Evolutionary conservation across 2,797 vertebrate genomes (phyloP), one percentile per base, ranked within the genome.

Genomic region (Neopelma chrysocephalum): DNA sequence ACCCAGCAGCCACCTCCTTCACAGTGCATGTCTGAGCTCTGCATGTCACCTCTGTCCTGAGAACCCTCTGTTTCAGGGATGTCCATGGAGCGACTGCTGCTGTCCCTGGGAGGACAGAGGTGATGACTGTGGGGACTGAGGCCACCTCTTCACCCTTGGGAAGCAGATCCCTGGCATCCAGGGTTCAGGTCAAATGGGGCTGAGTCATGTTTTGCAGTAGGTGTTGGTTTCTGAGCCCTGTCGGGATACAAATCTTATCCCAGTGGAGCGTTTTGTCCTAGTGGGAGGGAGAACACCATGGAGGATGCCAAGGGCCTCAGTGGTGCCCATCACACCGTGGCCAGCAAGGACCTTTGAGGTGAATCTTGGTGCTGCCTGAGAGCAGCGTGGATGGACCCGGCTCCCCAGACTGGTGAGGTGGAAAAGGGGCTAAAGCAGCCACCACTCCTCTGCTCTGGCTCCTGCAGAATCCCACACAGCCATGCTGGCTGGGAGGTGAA

Each of bases 1-100:
- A 23, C 38, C 40, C 82, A 60, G 65, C 61, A 81, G 61, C 1
- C 5, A 77, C 56, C 45, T 82, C 23, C 62, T 36, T 27, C 8
- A 0, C 17, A 3, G 58, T n/a, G 36, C 53, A 0, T 3, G 11
- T 1, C 58, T 1, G 1, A 53, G 68, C 79, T 31, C 36, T 38
- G 57, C 7, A 0, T 17, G 32, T 23, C 1, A 1, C 47, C 64
- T n/a, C 65, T 36, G 48, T 0, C 0, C 76, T 58, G 68, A 36
- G 60, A 34, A n/a, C 17, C 1, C 0, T 5, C 61, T 43, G 43
- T 10, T 27, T 20, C 62, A 38, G 77, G 58, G 77, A 3, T 70
- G 27, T 11, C n/a, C 31, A 1, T 19, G 58, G 40, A 50, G 31
- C 0, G 0, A 51, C 32, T 38, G 45, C 51, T 58, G 61, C 77